Percentiles rank a stretch among this genome's conserved stretches.
Conservation (phyloP, 2,797 vertebrate genomes). For the Otus scops region DNA sequence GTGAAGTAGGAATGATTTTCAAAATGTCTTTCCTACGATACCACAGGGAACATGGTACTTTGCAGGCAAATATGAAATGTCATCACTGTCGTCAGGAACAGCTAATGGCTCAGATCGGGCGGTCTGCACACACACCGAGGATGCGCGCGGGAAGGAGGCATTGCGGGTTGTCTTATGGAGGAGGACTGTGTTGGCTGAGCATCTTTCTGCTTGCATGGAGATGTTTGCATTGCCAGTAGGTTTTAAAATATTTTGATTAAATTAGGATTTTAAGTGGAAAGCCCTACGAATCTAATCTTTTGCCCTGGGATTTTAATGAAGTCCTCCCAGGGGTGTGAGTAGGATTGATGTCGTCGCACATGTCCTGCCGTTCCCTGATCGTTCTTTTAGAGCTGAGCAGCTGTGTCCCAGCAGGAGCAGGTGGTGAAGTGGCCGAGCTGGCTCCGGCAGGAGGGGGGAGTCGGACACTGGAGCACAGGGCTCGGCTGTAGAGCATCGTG, state of each 20-base stretch:
- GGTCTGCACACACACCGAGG: rapidly evolving
- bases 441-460: background rate
- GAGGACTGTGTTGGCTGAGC: background rate
- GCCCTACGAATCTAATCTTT: background rate
- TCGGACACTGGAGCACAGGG: background rate
- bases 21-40: background rate
- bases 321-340: slow-evolving; percentile 33
- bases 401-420: slow-evolving; percentile 64
- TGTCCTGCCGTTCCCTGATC: background rate
- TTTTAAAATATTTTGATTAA: slow-evolving; percentile 29
- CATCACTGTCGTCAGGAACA: background rate
- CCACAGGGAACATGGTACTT: background rate
- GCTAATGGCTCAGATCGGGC: rapidly evolving
- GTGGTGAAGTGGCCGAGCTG: slow-evolving; percentile 43
- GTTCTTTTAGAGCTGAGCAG: slow-evolving; percentile 10
- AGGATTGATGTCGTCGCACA: slow-evolving; percentile 38
- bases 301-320: slow-evolving; percentile 45
- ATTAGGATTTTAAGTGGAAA: slow-evolving; percentile 25
- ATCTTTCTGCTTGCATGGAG: background rate
- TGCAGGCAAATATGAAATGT: background rate
- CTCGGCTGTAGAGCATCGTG: background rate
- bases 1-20: background rate
- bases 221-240: background rate
- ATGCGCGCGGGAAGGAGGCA: rapidly evolving
- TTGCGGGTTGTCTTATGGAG: rapidly evolving